These are phyloP conservation scores for Pampusana beccarii DNA, from an alignment of 2,113 vertebrate species.

Conservation along the genomic window DNA sequence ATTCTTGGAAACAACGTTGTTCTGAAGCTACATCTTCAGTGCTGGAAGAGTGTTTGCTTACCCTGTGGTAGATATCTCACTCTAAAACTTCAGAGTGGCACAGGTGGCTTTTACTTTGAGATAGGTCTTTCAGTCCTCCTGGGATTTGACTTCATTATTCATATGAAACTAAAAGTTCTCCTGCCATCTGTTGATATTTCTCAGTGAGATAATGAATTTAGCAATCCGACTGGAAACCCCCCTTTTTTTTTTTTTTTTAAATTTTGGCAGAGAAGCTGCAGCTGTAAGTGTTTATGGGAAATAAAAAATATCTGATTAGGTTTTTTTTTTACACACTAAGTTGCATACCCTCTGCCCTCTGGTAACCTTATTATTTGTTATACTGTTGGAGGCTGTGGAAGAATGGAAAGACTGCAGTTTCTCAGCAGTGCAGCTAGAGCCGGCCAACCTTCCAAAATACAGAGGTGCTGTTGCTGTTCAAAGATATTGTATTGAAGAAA, in stretches of 20 bases:
- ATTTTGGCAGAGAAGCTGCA: not conserved
- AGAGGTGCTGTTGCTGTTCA: not conserved
- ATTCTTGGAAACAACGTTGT: not conserved
- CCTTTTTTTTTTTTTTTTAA: not conserved
- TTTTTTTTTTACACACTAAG: not conserved
- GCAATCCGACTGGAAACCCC: not conserved
- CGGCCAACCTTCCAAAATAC: not conserved
- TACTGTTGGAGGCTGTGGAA: not conserved
- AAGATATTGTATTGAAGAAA: conserved; percentile 10
- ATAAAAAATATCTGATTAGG: conserved; percentile 20
- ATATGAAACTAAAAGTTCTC: not conserved
- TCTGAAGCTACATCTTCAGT: not conserved
- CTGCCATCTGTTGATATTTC: not conserved
- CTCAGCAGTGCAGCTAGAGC: not conserved
- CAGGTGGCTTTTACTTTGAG: not conserved
- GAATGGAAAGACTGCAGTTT: not conserved
- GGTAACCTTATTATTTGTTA: conserved; percentile 30
- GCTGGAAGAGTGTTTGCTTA: not conserved
- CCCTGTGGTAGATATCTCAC: not conserved
- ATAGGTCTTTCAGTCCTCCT: not conserved
- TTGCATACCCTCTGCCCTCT: conserved; percentile 12
- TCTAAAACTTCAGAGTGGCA: not conserved
- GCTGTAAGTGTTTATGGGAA: conserved; percentile 44
- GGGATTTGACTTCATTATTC: not conserved
- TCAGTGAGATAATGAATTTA: conserved; percentile 32